A percentile compares a stretch with the other conserved stretches of the same genome.
These are phyloP conservation scores for Formica exsecta DNA, from an alignment of 1,140 invertebrate genomes.

Conservation along the genomic window DNA sequence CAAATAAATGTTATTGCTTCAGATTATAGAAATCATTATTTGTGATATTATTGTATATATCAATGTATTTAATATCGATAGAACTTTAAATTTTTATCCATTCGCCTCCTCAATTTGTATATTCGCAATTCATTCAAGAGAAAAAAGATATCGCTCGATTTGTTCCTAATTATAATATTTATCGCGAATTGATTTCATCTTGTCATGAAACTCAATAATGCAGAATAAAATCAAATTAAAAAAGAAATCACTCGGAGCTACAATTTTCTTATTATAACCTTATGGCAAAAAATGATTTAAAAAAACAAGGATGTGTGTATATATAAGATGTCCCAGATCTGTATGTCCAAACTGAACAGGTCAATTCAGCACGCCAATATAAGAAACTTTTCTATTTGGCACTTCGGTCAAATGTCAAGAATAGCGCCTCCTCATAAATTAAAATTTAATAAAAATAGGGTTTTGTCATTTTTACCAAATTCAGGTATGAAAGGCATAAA, in stretches of 20 bases:
- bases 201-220: background rate
- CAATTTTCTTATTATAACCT: background rate
- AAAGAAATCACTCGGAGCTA: constrained; percentile 23
- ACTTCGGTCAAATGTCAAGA: no score
- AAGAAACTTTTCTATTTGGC: no score
- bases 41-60: background rate
- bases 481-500: no score
- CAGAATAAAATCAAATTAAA: constrained; percentile 18
- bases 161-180: background rate
- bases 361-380: no score
- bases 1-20: no score
- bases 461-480: no score
- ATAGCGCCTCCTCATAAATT: no score
- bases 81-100: background rate
- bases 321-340: no score
- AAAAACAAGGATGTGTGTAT: background rate
- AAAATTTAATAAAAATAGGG: no score
- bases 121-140: background rate
- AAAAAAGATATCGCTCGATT: constrained; percentile 22
- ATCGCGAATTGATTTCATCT: constrained; percentile 8
- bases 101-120: constrained; percentile 22
- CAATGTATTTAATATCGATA: background rate
- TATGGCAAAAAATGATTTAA: constrained; percentile 25
- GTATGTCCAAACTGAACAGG: no score
- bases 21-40: background rate